A percentile compares a stretch with the other conserved stretches of the same genome.
phyloP scores from a whole-genome alignment of 2,888 invertebrate species.

The Baccha elongata region DNA sequence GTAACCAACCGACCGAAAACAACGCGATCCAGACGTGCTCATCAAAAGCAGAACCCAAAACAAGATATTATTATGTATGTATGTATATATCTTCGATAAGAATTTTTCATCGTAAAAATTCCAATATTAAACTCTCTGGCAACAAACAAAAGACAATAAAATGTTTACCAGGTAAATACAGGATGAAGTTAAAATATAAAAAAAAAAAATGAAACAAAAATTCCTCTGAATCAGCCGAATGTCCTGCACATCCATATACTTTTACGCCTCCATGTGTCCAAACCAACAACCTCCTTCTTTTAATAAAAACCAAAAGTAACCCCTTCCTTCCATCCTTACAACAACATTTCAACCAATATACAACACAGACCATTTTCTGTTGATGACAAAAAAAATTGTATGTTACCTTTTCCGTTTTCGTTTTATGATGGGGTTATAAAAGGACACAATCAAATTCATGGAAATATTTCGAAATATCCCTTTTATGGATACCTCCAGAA shows the following conservation, averaged over 20 bases:
- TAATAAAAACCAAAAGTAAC: slow-evolving; percentile 49
- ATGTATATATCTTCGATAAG: slow-evolving; percentile 65
- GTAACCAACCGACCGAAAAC: slow-evolving; percentile 38
- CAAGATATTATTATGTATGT: no score
- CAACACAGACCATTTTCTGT: slow-evolving; percentile 11
- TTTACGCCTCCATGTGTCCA: slow-evolving; percentile 23
- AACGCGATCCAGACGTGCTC: slow-evolving; percentile 37
- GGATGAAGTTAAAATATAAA: slow-evolving; percentile 20
- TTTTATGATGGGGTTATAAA: slow-evolving; percentile 69
- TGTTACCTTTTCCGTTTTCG: slow-evolving; percentile 67
- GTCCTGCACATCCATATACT: slow-evolving; percentile 42
- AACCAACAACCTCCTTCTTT: slow-evolving; percentile 32
- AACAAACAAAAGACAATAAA: slow-evolving; percentile 72
- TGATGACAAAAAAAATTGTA: slow-evolving; percentile 51
- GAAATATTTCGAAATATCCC: slow-evolving; percentile 62
- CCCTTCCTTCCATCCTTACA: background rate
- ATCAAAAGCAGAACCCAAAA: slow-evolving; percentile 63
- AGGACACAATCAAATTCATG: slow-evolving; percentile 72
- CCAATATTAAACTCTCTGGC: slow-evolving; percentile 62
- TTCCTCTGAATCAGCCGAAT: slow-evolving; percentile 57
- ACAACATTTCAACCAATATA: slow-evolving; percentile 4
- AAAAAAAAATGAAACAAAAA: slow-evolving; percentile 16
- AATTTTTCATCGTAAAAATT: slow-evolving; percentile 67
- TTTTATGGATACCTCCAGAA: slow-evolving; percentile 1
- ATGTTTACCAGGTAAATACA: slow-evolving; percentile 63